Evolutionary conservation across 2,888 invertebrate species (phyloP), one percentile per base, ranked within the genome.

Genomic region (Synergus umbraculus): DNA sequence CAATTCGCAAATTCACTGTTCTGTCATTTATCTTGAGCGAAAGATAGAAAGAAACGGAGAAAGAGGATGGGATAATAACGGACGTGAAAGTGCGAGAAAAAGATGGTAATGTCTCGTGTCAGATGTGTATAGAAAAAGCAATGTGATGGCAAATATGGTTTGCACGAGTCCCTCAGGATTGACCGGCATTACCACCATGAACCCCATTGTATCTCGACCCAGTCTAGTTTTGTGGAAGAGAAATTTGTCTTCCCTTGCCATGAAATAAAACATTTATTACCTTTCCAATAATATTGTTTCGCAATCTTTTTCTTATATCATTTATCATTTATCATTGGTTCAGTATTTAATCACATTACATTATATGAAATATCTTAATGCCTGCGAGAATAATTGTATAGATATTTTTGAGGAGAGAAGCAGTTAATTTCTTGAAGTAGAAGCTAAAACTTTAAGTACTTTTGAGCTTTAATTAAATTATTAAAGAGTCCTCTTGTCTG

Each of bases 121-220:
- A 81, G 76, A 76, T 76, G 76, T 76, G 76, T 44, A 73, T 73
- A 54, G n/a, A 73, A 37, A 73, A 73, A 54, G 73, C 73, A 37
- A 69, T 66, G 66, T 66, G 66, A 66, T 69, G 37, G 73, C 73
- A 73, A 37, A 73, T 54, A 54, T 73, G 73, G 73, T 73, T n/a
- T 12, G 54, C 54, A 73, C 73, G 54, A 73, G 54, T 73, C 73
- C 73, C 73, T 54, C 54, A 73, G 73, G 73, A 73, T 37, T 73
- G 49, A 73, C 67, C 67, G 46, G 66, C 29, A 73, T 73, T 73
- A 73, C 73, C 73, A 41, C 73, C 54, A 37, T 73, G 54, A 12
- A 73, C 37, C 29, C 37, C 73, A 54, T 37, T 37, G 5, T 54
- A 54, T 54, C 54, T 54, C n/a, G n/a, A 2, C 54, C n/a, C 5